Evolutionary conservation across 2,888 invertebrate species (phyloP).

Genomic region (Cryptosula pallasiana): DNA sequence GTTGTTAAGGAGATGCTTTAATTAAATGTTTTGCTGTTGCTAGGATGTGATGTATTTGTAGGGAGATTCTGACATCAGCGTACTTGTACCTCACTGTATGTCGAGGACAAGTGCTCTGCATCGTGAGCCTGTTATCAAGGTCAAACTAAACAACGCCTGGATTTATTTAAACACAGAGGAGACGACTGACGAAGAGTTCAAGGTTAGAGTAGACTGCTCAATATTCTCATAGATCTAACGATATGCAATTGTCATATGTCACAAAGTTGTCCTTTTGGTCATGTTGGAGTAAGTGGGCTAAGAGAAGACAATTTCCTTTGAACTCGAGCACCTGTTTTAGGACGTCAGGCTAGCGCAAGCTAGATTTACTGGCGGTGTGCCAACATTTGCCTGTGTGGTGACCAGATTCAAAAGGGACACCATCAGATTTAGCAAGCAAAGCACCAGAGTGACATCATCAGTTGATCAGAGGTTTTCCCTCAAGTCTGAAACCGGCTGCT

Average conservation of each 20-base stretch:
- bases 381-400: conserved; percentile 32
- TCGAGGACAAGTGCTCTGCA: conserved; percentile 34
- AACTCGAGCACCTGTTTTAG: conserved; percentile 4
- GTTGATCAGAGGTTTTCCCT: conserved; percentile 43
- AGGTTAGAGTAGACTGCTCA: too few species aligned
- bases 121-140: conserved; percentile 43
- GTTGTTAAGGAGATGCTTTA: too few species aligned
- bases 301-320: too few species aligned
- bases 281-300: too few species aligned
- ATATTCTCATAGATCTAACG: too few species aligned
- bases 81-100: conserved; percentile 39
- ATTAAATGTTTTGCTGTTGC: too few species aligned
- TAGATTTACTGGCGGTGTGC: neutral
- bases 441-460: conserved; percentile 39
- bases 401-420: conserved; percentile 42
- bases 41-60: too few species aligned
- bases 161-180: conserved; percentile 37
- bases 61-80: neutral
- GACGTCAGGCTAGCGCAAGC: conserved; percentile 2
- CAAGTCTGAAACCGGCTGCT: conserved; percentile 36
- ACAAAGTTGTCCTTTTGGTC: too few species aligned
- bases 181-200: conserved; percentile 38
- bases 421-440: conserved; percentile 34
- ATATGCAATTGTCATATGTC: too few species aligned
- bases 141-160: conserved; percentile 38